Evolutionary conservation across 2,888 invertebrate genomes (phyloP).

Genomic region (Actias luna): DNA sequence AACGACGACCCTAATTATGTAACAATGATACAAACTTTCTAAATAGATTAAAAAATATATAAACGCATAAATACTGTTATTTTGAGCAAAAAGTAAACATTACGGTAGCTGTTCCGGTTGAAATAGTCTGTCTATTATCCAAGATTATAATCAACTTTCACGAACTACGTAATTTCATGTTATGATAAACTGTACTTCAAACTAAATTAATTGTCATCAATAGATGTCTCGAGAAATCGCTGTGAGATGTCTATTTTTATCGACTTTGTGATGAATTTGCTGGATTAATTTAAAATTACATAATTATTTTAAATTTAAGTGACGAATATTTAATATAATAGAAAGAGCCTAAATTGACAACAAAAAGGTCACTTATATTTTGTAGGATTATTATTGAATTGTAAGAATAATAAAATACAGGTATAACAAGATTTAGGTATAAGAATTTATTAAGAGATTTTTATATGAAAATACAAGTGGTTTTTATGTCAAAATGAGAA

Average conservation of each 20-base stretch:
- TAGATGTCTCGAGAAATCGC: background rate
- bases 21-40: background rate
- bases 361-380: no score
- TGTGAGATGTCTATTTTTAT: background rate
- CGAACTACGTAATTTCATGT: constrained; percentile 28
- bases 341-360: no score
- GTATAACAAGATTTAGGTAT: no score
- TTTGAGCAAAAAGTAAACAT: constrained; percentile 41
- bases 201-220: background rate
- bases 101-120: constrained; percentile 47
- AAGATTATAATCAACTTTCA: constrained; percentile 47
- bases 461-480: no score
- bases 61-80: constrained; percentile 26
- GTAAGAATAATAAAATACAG: no score
- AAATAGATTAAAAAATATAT: background rate
- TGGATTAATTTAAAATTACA: background rate
- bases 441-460: no score
- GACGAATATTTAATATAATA: no score
- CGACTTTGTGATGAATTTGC: background rate
- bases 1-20: background rate
- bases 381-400: no score
- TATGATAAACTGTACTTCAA: constrained; percentile 8
- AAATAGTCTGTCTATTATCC: constrained; percentile 41
- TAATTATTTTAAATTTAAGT: background rate
- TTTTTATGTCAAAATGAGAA: background rate